phyloP scores from a whole-genome alignment of 2,797 vertebrate genomes.

The Loriculus beryllinus region DNA sequence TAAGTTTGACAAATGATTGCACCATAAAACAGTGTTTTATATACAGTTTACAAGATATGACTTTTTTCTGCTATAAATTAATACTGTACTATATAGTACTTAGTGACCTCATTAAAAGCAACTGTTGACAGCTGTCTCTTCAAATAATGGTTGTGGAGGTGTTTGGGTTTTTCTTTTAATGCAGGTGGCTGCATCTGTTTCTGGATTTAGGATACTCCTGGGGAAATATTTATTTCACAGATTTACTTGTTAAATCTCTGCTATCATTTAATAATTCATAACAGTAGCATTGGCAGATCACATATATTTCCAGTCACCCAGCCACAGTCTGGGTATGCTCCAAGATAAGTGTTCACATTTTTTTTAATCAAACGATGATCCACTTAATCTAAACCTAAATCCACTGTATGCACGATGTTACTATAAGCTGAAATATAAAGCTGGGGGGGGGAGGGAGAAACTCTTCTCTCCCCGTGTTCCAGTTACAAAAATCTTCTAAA shows the following conservation, averaged over 20 bases:
- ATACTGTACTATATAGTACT: slow-evolving; percentile 62
- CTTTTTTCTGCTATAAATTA: slow-evolving; percentile 74
- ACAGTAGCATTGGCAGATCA: neutral
- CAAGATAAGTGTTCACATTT: neutral
- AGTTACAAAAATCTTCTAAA: slow-evolving; percentile 61
- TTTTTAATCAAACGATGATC: slow-evolving; percentile 20
- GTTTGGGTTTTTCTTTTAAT: neutral
- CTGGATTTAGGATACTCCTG: slow-evolving; percentile 51
- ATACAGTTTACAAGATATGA: slow-evolving; percentile 79
- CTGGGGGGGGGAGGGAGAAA: slow-evolving; percentile 13
- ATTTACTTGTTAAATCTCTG: slow-evolving; percentile 1
- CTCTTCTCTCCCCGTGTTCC: slow-evolving; percentile 48
- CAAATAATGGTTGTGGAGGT: slow-evolving; percentile 11
- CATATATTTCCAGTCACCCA: slow-evolving; percentile 27
- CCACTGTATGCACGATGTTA: neutral
- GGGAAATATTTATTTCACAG: slow-evolving; percentile 40
- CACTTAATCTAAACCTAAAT: slow-evolving; percentile 51
- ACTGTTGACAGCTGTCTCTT: slow-evolving; percentile 70
- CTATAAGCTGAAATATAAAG: slow-evolving; percentile 55
- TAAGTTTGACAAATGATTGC: slow-evolving; percentile 77
- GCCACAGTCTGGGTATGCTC: neutral
- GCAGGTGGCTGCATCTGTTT: slow-evolving; percentile 34
- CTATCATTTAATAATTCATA: slow-evolving; percentile 32
- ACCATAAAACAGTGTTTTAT: slow-evolving; percentile 80
- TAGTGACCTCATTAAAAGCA: slow-evolving; percentile 68